Conservation (phyloP, 2,888 invertebrate genomes). For the Volucella inflata region DNA sequence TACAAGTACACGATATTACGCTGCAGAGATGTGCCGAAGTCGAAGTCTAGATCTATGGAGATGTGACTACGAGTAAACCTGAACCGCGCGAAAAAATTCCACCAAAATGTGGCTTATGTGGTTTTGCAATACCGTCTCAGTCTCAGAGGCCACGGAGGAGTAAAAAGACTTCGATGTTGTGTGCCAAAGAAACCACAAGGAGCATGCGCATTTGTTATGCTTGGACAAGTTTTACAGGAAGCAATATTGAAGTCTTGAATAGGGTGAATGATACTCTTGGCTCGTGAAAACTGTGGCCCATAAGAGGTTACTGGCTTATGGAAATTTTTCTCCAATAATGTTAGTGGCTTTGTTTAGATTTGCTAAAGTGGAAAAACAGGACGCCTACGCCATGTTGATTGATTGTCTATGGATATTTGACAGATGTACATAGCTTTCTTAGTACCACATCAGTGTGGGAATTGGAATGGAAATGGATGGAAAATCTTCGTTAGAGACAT, state of each 20-base stretch:
- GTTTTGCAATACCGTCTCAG: constrained; percentile 24
- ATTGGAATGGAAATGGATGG: too few relatives aligned
- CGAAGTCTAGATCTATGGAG: not conserved
- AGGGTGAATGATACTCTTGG: not conserved
- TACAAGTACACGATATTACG: constrained; percentile 13
- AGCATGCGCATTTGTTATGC: constrained; percentile 14
- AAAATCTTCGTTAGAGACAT: too few relatives aligned
- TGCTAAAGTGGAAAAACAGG: not conserved
- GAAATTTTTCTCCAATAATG: not conserved
- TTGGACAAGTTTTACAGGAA: constrained; percentile 31
- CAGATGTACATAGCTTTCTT: too few relatives aligned
- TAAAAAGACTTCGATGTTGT: constrained; percentile 21
- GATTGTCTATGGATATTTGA: constrained; percentile 4
- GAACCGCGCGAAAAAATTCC: constrained; percentile 14
- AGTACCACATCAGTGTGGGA: too few relatives aligned
- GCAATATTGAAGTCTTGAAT: constrained; percentile 6
- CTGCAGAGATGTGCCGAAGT: constrained; percentile 16
- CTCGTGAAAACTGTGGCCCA: not conserved
- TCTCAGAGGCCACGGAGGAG: constrained; percentile 29
- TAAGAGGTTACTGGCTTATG: constrained; percentile 8
- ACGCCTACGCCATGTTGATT: constrained; percentile 15
- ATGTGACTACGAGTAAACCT: not conserved
- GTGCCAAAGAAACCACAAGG: constrained; percentile 10
- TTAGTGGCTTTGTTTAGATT: constrained; percentile 4
- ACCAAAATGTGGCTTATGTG: constrained; percentile 12